A percentile compares a stretch with the other conserved stretches of the same genome.
phyloP scores from a whole-genome alignment of 92 coral and sea anemone genomes.

The Porites divaricata region DNA sequence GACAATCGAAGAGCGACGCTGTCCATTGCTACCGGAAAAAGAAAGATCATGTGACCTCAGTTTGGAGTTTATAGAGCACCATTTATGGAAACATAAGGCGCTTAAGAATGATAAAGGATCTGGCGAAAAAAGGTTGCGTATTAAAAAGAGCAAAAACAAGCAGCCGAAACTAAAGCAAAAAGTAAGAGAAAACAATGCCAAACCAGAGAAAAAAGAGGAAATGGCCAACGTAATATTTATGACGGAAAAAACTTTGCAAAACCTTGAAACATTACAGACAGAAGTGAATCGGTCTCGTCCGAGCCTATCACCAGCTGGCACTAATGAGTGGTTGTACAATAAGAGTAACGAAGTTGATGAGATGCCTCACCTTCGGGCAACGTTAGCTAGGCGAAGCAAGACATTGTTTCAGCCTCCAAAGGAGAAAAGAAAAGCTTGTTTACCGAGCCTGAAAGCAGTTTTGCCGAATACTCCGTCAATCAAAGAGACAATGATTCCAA shows the following conservation, averaged over 20 bases:
- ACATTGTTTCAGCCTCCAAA: neutral
- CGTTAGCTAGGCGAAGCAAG: slow-evolving; percentile 9
- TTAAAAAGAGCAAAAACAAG: neutral
- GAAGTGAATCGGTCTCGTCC: neutral
- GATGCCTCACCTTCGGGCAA: slow-evolving; percentile 3
- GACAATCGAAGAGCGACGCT: neutral
- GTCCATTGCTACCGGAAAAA: neutral
- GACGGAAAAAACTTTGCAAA: neutral
- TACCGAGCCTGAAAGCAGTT: neutral
- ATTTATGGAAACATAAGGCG: neutral
- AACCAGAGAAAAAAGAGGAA: neutral
- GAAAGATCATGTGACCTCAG: neutral
- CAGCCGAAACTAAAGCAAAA: neutral
- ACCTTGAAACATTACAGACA: neutral
- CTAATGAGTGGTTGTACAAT: neutral
- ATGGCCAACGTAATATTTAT: neutral
- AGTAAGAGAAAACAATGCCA: neutral
- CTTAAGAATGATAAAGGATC: neutral
- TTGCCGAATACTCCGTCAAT: neutral
- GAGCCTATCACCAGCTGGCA: neutral
- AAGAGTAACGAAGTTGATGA: neutral
- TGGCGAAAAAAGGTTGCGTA: neutral
- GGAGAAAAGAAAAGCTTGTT: neutral
- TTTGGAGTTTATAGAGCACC: neutral
- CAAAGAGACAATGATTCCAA: neutral